These are phyloP conservation scores for rat (Rattus norvegicus) DNA, from an alignment of 2,113 vertebrate species.

Conservation along the genomic window DNA sequence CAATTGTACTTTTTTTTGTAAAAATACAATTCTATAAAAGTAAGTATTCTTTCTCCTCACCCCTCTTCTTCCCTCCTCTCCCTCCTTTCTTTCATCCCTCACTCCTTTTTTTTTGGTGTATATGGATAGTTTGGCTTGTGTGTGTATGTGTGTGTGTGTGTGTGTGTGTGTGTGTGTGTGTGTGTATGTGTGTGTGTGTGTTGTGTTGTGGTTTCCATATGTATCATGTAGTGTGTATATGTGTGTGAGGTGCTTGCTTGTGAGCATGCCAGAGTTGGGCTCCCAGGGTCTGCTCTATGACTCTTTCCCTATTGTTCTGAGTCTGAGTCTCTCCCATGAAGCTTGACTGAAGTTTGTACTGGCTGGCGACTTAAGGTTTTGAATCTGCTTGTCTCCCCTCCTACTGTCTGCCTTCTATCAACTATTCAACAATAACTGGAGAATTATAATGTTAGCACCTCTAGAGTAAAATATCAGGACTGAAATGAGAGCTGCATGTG, in stretches of 20 bases:
- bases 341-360: neutral
- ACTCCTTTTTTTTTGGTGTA: neutral
- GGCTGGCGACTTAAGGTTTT: neutral
- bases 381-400: neutral
- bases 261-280: neutral
- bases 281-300: too few relatives aligned
- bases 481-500: conserved; percentile 71
- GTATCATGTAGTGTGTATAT: neutral
- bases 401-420: conserved; percentile 70
- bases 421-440: conserved; percentile 76
- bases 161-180: neutral
- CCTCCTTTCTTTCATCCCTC: too few relatives aligned
- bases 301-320: neutral
- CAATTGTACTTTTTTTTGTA: conserved; percentile 83
- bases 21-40: conserved; percentile 63
- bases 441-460: conserved; percentile 78
- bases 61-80: too few relatives aligned
- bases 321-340: neutral
- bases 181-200: neutral
- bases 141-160: neutral
- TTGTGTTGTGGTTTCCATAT: neutral
- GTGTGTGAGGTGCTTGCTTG: neutral
- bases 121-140: neutral
- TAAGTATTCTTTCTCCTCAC: neutral
- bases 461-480: conserved; percentile 71